Evolutionary conservation across 2,888 invertebrate genomes (phyloP).

Genomic region (Apodemia mormo): DNA sequence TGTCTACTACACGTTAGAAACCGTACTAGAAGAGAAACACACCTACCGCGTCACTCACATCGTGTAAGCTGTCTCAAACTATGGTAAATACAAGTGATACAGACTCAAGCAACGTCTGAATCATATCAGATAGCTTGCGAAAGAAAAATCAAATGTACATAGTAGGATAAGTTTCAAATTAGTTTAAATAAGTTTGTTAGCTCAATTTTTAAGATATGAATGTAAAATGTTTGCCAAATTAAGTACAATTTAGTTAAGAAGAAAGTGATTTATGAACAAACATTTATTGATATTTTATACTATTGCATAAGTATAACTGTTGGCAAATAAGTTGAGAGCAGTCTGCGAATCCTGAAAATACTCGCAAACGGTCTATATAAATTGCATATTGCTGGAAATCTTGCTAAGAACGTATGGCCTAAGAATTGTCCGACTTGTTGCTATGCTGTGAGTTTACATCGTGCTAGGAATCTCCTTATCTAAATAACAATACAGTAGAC

Average conservation of each 20-base stretch:
- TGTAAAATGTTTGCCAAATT: neutral
- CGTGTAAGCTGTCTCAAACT: slow-evolving; percentile 32
- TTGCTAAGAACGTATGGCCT: too few species aligned
- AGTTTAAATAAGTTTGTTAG: neutral
- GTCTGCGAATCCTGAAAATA: too few species aligned
- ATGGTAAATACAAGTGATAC: neutral
- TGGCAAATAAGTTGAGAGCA: too few species aligned
- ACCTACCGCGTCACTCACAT: slow-evolving; percentile 70
- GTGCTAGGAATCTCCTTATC: too few species aligned
- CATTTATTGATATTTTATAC: too few species aligned
- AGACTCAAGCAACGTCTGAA: neutral
- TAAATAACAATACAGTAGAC: too few species aligned
- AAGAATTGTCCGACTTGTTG: too few species aligned
- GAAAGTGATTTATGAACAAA: slow-evolving; percentile 1
- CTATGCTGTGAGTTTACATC: too few species aligned
- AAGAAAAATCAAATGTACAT: slow-evolving; percentile 1
- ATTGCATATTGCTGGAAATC: too few species aligned
- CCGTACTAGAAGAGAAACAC: slow-evolving; percentile 80
- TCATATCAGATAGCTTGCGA: neutral
- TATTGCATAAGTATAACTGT: too few species aligned
- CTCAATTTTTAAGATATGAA: slow-evolving; percentile 7
- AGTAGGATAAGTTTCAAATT: neutral
- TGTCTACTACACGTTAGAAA: slow-evolving; percentile 86
- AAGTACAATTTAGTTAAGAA: slow-evolving; percentile 27
- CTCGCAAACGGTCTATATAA: too few species aligned